Evolutionary conservation across 2,888 invertebrate species (phyloP).

Genomic region (Erannis defoliaria): DNA sequence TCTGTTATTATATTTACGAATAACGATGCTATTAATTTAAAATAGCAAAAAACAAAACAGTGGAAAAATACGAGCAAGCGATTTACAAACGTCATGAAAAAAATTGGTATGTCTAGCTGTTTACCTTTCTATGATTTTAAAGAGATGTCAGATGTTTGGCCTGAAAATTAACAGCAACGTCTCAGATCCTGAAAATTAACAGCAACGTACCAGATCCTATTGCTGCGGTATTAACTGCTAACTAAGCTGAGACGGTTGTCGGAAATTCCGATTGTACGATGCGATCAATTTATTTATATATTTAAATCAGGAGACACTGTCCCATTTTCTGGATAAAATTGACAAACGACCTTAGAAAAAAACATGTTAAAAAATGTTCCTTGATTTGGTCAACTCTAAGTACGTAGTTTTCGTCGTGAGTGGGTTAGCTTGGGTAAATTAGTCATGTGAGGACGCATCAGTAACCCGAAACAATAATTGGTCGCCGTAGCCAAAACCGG

Average conservation of each 20-base stretch:
- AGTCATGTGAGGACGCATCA: no score
- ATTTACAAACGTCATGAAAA: not conserved
- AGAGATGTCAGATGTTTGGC: conserved; percentile 14
- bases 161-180: conserved; percentile 28
- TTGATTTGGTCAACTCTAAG: not conserved
- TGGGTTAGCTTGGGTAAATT: no score
- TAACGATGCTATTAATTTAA: no score
- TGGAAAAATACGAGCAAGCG: not conserved
- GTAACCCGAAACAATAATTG: no score
- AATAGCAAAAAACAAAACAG: not conserved
- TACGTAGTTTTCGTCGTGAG: not conserved
- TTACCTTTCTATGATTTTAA: not conserved
- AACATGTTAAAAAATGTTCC: not conserved
- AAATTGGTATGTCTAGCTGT: not conserved
- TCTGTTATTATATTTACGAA: no score
- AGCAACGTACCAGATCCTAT: conserved; percentile 28
- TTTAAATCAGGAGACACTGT: not conserved
- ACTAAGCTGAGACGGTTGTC: not conserved
- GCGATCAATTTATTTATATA: not conserved
- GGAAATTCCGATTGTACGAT: conserved; percentile 5
- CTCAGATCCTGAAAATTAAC: conserved; percentile 26
- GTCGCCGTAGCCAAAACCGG: no score
- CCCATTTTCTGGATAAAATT: not conserved
- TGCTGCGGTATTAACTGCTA: conserved; percentile 1
- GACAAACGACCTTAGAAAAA: no score